These are phyloP conservation scores for Neodiprion lecontei DNA, from an alignment of 1,140 invertebrate genomes.

Conservation along the genomic window DNA sequence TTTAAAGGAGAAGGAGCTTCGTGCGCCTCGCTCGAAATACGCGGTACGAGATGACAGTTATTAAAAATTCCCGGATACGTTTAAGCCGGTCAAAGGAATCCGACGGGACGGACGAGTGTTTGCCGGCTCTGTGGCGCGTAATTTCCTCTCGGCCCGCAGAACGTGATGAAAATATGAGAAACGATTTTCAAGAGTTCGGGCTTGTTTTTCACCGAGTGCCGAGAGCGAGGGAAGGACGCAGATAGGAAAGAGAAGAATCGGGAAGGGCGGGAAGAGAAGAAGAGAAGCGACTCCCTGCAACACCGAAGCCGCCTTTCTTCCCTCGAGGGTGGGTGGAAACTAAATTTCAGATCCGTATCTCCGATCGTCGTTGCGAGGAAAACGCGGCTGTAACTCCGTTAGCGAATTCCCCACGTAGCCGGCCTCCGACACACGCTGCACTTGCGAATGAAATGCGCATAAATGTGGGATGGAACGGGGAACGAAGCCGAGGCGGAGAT, in stretches of 20 bases:
- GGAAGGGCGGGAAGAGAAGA: no score
- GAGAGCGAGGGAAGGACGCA: no score
- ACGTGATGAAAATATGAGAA: no score
- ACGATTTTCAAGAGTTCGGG: no score
- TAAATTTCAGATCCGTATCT: neutral
- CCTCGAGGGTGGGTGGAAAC: neutral
- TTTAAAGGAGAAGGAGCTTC: no score
- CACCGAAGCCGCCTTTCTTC: no score
- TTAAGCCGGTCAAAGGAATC: constrained; percentile 2
- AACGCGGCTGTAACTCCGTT: neutral
- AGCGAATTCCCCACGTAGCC: neutral
- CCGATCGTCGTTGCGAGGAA: neutral
- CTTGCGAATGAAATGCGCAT: constrained; percentile 1
- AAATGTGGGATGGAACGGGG: neutral
- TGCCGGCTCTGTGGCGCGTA: neutral
- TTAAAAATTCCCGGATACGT: neutral
- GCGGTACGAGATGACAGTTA: neutral
- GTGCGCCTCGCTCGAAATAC: no score
- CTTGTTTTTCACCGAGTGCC: no score
- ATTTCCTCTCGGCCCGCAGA: neutral
- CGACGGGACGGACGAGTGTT: neutral
- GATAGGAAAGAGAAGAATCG: no score
- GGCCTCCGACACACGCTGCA: neutral
- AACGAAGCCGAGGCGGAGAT: neutral
- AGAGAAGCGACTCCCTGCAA: no score